These are phyloP conservation scores for Eumaeus atala DNA, from an alignment of 1,140 invertebrate genomes.

Conservation along the genomic window DNA sequence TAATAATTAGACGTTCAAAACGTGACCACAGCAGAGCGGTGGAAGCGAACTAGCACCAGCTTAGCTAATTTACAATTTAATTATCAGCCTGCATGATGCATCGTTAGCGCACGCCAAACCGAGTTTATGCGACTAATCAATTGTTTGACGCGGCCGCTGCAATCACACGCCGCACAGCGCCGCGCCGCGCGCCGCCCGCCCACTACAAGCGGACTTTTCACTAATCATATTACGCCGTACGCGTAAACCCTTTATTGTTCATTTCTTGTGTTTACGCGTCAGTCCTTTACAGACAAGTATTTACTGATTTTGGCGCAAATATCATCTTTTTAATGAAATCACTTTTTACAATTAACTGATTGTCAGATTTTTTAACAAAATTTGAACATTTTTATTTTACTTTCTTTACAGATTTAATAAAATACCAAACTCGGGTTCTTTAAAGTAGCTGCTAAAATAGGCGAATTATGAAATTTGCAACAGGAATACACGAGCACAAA, in stretches of 20 bases:
- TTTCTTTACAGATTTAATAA: too few species aligned
- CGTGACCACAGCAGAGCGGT: slow-evolving; percentile 36
- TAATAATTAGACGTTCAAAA: slow-evolving; percentile 23
- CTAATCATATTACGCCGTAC: slow-evolving; percentile 27
- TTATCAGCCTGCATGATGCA: slow-evolving; percentile 70
- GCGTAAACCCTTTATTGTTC: slow-evolving; percentile 13
- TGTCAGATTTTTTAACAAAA: too few species aligned
- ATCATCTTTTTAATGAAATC: too few species aligned
- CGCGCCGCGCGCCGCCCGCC: slow-evolving; percentile 20
- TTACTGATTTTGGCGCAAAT: too few species aligned
- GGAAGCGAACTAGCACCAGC: slow-evolving; percentile 55
- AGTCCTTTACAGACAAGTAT: too few species aligned
- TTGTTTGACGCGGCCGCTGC: slow-evolving; percentile 71
- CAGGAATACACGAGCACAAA: too few species aligned
- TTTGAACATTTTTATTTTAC: too few species aligned
- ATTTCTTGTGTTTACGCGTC: too few species aligned
- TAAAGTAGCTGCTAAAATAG: too few species aligned
- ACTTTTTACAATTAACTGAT: too few species aligned
- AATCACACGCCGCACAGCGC: slow-evolving; percentile 56
- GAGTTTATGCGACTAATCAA: slow-evolving; percentile 74
- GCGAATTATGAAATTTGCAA: too few species aligned
- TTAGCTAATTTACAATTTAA: slow-evolving; percentile 74
- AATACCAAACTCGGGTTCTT: too few species aligned
- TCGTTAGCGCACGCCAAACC: slow-evolving; percentile 71
- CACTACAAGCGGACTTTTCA: slow-evolving; percentile 18